Evolutionary conservation across 1,140 invertebrate genomes (phyloP).

Genomic region (Asobara japonica): DNA sequence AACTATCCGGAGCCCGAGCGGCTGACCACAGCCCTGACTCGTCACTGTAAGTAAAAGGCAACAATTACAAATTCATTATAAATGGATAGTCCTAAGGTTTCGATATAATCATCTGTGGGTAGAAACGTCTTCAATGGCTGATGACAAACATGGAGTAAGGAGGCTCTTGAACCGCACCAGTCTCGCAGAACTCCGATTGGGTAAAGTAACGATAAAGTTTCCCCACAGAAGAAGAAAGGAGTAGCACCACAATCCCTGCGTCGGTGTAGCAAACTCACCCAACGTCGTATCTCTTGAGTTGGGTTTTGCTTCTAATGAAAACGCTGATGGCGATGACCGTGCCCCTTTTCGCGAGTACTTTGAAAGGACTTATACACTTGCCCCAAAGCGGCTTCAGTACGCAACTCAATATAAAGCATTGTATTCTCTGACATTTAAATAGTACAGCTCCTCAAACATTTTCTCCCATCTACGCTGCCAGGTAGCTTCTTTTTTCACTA

Average conservation of each 20-base stretch:
- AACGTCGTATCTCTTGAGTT: conserved; percentile 10
- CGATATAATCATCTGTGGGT: background rate
- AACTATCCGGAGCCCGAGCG: conserved; percentile 46
- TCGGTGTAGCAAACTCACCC: conserved; percentile 40
- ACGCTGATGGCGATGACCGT: conserved; percentile 50
- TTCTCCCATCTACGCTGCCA: background rate
- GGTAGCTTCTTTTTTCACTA: background rate
- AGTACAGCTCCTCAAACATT: background rate
- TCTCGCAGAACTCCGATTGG: background rate
- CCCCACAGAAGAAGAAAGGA: background rate
- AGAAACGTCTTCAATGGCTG: background rate
- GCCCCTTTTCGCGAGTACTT: conserved; percentile 27
- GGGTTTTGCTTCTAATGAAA: conserved; percentile 48
- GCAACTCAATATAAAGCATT: conserved; percentile 44
- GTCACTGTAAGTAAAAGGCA: conserved; percentile 52
- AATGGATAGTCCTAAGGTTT: background rate
- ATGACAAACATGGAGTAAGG: background rate
- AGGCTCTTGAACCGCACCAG: conserved; percentile 17
- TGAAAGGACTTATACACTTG: conserved; percentile 53
- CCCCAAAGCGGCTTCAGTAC: conserved; percentile 49
- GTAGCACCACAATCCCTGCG: conserved; percentile 46
- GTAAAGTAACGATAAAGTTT: conserved; percentile 13
- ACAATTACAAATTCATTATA: background rate
- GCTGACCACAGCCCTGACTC: conserved; percentile 55
- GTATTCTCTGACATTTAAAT: conserved; percentile 27